Conservation (phyloP, 1,140 invertebrate species). For the Eufriesea mexicana region DNA sequence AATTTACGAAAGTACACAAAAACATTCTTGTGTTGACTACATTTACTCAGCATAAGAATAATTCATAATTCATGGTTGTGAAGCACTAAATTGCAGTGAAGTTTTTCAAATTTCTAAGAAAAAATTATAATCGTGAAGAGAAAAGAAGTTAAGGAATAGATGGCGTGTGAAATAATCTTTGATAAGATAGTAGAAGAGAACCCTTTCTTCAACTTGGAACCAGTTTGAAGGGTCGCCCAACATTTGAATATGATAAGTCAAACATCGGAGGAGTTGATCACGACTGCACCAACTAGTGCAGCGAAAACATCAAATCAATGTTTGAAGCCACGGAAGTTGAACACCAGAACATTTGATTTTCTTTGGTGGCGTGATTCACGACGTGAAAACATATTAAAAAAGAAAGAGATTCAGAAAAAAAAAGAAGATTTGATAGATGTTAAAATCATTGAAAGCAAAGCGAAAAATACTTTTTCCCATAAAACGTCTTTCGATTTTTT, state of each 20-base stretch:
- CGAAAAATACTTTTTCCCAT: not conserved
- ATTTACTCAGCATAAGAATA: constrained; percentile 2
- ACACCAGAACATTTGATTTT: constrained; percentile 26
- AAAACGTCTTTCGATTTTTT: constrained; percentile 56
- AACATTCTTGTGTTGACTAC: constrained; percentile 1
- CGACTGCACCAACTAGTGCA: not conserved
- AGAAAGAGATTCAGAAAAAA: constrained; percentile 24
- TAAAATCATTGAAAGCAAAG: constrained; percentile 27
- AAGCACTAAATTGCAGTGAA: not conserved
- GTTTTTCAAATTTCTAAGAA: constrained; percentile 1
- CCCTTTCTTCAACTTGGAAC: constrained; percentile 9
- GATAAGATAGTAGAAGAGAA: constrained; percentile 35
- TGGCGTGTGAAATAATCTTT: constrained; percentile 49
- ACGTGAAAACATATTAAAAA: not conserved
- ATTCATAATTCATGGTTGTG: not conserved
- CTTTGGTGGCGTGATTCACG: constrained; percentile 40
- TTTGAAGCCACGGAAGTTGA: not conserved
- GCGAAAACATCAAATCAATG: constrained; percentile 11
- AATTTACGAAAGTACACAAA: constrained; percentile 21
- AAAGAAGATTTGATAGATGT: constrained; percentile 27
- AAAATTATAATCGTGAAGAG: not conserved
- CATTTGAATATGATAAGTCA: constrained; percentile 53
- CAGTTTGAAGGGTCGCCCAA: constrained; percentile 22
- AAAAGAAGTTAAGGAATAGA: constrained; percentile 38
- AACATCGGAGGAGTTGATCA: constrained; percentile 36